Conservation (phyloP, 2,113 vertebrate genomes). For the Cololabis saira region DNA sequence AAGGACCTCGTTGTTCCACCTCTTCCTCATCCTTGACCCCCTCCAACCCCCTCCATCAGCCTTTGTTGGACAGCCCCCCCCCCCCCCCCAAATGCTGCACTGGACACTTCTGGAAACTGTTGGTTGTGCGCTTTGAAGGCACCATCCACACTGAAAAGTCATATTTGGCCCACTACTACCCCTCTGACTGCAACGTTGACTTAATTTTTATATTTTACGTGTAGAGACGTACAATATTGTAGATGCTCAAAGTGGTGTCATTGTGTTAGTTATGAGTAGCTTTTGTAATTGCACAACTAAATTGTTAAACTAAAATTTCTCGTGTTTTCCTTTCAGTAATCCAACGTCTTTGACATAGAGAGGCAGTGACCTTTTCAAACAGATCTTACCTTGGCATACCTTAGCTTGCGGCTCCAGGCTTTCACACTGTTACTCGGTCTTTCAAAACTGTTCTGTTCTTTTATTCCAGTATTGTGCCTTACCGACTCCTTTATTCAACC, state of each 20-base stretch:
- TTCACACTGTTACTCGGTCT: constrained; percentile 13
- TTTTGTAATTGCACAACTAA: constrained; percentile 58
- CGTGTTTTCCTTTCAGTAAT: constrained; percentile 45
- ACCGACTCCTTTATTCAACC: constrained; percentile 6
- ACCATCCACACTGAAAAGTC: constrained; percentile 28
- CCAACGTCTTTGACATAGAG: constrained; percentile 49
- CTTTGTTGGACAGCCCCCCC: constrained; percentile 17
- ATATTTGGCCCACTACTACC: constrained; percentile 10
- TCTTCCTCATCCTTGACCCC: constrained; percentile 38
- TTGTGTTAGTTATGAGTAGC: constrained; percentile 48
- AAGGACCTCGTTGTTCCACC: constrained; percentile 48
- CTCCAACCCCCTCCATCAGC: constrained; percentile 11
- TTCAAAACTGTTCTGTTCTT: constrained; percentile 14
- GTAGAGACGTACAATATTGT: constrained; percentile 50
- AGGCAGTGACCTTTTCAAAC: constrained; percentile 30
- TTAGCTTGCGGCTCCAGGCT: constrained; percentile 17
- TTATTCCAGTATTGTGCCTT: constrained; percentile 26
- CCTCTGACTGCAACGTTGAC: constrained; percentile 59
- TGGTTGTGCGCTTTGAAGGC: constrained; percentile 20
- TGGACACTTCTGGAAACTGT: constrained; percentile 57
- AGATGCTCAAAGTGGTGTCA: constrained; percentile 37
- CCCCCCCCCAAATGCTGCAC: constrained; percentile 11
- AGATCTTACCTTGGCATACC: constrained; percentile 17
- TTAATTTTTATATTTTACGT: constrained; percentile 72
- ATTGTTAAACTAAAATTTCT: constrained; percentile 51